A percentile compares a stretch with the other conserved stretches of the same genome.
Evolutionary conservation across 2,113 vertebrate species (phyloP).

Genomic region (Penelope pileata): DNA sequence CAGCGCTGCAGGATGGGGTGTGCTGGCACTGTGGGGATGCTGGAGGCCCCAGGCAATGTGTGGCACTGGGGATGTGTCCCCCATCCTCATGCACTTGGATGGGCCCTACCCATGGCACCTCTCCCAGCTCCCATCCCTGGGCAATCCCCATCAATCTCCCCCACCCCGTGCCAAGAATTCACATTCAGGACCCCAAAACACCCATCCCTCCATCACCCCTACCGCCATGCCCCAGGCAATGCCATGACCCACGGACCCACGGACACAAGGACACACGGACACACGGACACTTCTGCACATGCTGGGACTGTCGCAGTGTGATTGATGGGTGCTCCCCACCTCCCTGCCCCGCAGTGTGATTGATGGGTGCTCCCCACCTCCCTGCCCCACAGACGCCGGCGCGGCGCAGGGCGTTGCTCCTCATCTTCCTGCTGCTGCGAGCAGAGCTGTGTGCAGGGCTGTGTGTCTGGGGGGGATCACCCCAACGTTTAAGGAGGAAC

Average conservation of each 20-base stretch:
- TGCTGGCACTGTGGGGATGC: background rate
- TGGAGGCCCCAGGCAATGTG: background rate
- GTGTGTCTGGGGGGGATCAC: background rate
- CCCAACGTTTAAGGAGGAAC: background rate
- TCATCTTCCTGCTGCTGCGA: background rate
- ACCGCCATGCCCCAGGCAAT: background rate
- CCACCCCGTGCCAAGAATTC: accelerated
- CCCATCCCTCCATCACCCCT: background rate
- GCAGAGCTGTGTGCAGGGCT: accelerated
- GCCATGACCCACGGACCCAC: too few species aligned
- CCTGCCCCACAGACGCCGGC: background rate
- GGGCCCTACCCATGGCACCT: background rate
- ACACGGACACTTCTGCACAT: background rate
- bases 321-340: accelerated
- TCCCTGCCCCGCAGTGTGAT: background rate
- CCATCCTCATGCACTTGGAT: background rate
- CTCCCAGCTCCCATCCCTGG: background rate
- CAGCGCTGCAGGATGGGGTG: too few species aligned
- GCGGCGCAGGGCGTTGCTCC: background rate
- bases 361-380: background rate
- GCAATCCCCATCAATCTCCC: background rate
- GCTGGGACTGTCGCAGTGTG: background rate
- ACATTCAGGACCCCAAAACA: background rate
- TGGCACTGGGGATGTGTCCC: background rate
- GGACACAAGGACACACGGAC: too few species aligned